Conservation (phyloP, 2,113 vertebrate genomes). For the Gnathonemus echidnorhynchus region DNA sequence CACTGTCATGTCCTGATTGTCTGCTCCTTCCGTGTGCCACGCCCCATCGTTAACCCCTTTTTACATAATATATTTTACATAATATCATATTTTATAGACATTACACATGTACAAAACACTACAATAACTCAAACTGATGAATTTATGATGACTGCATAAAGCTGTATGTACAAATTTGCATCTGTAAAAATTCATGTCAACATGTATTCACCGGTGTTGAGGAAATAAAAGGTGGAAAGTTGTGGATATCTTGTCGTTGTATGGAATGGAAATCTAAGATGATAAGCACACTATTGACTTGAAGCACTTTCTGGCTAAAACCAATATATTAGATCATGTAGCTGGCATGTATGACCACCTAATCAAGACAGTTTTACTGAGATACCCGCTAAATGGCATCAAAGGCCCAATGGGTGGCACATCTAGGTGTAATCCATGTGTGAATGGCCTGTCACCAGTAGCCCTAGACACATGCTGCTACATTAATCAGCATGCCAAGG, state of each 20-base stretch:
- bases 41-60: too few relatives aligned
- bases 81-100: neutral
- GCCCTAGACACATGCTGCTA: neutral
- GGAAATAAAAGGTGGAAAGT: neutral
- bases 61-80: too few relatives aligned
- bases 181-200: neutral
- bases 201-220: neutral
- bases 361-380: neutral
- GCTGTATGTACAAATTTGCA: neutral
- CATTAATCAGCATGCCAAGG: neutral
- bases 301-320: neutral
- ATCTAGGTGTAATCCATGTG: neutral
- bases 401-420: neutral
- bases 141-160: neutral
- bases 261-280: neutral
- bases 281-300: neutral
- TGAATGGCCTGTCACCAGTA: neutral
- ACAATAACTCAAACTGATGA: neutral
- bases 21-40: too few relatives aligned
- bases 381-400: neutral
- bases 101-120: neutral
- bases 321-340: neutral
- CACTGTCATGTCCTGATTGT: too few relatives aligned
- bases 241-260: neutral
- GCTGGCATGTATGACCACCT: neutral